A percentile compares a stretch with the other conserved stretches of the same genome.
Evolutionary conservation across 2,888 invertebrate species (phyloP).

Genomic region (Oligia strigilis): DNA sequence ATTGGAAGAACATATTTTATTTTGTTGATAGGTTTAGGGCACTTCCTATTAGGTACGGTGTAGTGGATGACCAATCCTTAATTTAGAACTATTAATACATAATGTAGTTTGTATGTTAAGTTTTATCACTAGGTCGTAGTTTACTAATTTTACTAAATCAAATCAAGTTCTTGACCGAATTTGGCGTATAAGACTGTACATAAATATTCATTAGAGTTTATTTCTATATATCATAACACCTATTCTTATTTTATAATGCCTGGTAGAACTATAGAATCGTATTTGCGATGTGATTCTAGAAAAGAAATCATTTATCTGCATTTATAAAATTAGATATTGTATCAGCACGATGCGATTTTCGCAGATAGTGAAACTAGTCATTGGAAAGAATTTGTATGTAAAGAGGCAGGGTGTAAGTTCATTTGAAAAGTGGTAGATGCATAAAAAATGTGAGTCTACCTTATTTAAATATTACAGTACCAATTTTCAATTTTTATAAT

Average conservation of each 20-base stretch:
- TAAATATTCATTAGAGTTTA: slow-evolving; percentile 43
- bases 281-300: slow-evolving; percentile 34
- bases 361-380: slow-evolving; percentile 58
- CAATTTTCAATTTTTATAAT: neutral
- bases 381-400: slow-evolving; percentile 36
- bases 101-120: slow-evolving; percentile 31
- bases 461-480: neutral
- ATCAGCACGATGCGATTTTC: slow-evolving; percentile 28
- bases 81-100: slow-evolving; percentile 29
- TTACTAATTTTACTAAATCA: slow-evolving; percentile 44
- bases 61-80: slow-evolving; percentile 44
- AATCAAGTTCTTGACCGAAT: slow-evolving; percentile 57
- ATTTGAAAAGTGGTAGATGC: neutral
- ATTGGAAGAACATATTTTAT: slow-evolving; percentile 27
- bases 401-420: neutral
- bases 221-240: slow-evolving; percentile 20
- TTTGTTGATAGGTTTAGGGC: slow-evolving; percentile 35
- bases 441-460: neutral
- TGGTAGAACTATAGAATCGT: slow-evolving; percentile 26
- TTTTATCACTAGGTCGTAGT: slow-evolving; percentile 41
- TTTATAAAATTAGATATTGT: slow-evolving; percentile 50
- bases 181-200: slow-evolving; percentile 62
- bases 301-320: slow-evolving; percentile 52
- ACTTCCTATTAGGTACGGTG: slow-evolving; percentile 27
- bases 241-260: slow-evolving; percentile 20